phyloP scores from a whole-genome alignment of 2,797 vertebrate species.

The Gouania willdenowi region DNA sequence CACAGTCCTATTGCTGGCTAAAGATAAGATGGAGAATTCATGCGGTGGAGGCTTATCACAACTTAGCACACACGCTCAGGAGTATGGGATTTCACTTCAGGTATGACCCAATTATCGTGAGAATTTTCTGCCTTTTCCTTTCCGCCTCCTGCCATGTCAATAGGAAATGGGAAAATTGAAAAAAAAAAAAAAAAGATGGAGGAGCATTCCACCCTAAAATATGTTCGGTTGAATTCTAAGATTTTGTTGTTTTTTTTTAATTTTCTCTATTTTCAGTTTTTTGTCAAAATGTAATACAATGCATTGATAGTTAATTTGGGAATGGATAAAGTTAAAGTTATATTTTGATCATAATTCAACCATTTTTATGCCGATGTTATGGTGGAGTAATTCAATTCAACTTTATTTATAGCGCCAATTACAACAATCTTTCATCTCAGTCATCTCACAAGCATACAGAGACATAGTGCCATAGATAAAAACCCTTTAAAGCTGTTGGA shows the following conservation, averaged over 20 bases:
- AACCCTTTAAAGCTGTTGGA: too few relatives aligned
- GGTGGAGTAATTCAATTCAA: too few relatives aligned
- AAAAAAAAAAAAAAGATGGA: slow-evolving; percentile 37
- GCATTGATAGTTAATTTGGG: too few relatives aligned
- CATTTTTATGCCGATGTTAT: too few relatives aligned
- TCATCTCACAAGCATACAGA: too few relatives aligned
- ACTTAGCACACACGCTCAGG: slow-evolving; percentile 78
- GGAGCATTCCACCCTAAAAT: slow-evolving; percentile 33
- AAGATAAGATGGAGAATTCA: slow-evolving; percentile 81
- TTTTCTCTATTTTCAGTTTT: neutral
- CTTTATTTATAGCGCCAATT: too few relatives aligned
- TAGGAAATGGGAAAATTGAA: slow-evolving; percentile 59
- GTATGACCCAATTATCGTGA: slow-evolving; percentile 78
- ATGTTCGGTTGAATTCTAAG: slow-evolving; percentile 3
- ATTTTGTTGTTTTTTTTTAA: neutral
- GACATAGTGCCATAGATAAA: too few relatives aligned
- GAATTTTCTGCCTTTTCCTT: slow-evolving; percentile 54
- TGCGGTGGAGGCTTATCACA: slow-evolving; percentile 86
- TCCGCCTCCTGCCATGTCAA: slow-evolving; percentile 54
- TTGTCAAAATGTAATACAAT: too few relatives aligned
- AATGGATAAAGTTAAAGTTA: too few relatives aligned
- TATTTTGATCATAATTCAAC: too few relatives aligned
- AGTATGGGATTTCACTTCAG: slow-evolving; percentile 76
- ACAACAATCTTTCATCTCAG: too few relatives aligned
- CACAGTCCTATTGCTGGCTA: slow-evolving; percentile 66